Evolutionary conservation across 2,113 vertebrate genomes (phyloP), one percentile per base, ranked within the genome.

Genomic region (Murina feae): DNA sequence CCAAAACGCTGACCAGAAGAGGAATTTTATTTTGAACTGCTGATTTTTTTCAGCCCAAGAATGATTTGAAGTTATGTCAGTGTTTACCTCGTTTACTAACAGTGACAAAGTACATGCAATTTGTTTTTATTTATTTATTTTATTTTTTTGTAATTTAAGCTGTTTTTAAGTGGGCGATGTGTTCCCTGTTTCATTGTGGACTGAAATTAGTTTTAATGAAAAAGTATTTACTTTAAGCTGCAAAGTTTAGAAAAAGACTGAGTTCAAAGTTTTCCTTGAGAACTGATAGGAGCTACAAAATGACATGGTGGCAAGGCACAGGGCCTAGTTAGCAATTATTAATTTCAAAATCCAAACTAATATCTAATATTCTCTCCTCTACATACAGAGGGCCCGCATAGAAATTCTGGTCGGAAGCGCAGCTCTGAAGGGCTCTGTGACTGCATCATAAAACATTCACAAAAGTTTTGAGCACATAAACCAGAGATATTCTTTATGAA

Each of bases 1-100:
- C 98, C 98, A 98, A 98, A 97, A 91, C 97, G 97, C 93, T 98
- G 98, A 98, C 98, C 97, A 98, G 98, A 98, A 97, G 96, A 97
- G 32, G 93, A 94, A 97, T 95, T 97, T 97, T 98, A 98, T 98
- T 98, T 98, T 98, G 98, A 98, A 98, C 97, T 98, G 93, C 90
- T 93, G 95, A 92, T 96, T 97, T 97, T 97, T 97, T 81, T 96
- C 94, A 96, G 80, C 74, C 71, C 87, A 96, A 93, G 58, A 94
- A 96, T 97, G 97, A 96, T 94, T 91, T 97, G 90, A 98, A 98
- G 97, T 97, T 97, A 97, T 90, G 95, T 97, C 97, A 97, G 71
- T 6, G 6, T 98, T 98, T 97, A 98, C 97, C 97, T 98, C 98
- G 83, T 98, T 97, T 98, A 97, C 98, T 98, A 98, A 97, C 97